phyloP scores from a whole-genome alignment of 2,113 vertebrate species.

The Edolisoma coerulescens region DNA sequence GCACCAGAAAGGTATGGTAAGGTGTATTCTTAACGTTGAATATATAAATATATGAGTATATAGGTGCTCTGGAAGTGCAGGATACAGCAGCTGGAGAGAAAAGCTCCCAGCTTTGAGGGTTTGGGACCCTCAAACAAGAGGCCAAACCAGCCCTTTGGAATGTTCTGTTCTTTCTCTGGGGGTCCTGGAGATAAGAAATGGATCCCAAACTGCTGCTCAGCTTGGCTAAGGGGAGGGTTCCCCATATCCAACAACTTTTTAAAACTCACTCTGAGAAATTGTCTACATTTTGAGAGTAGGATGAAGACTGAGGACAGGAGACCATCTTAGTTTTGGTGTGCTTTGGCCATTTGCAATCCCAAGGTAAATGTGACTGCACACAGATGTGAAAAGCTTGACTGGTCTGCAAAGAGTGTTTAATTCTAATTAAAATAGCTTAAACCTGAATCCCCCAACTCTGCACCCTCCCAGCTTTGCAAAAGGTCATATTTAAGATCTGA shows the following conservation, averaged over 20 bases:
- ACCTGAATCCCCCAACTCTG: not conserved
- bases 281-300: not conserved
- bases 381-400: not conserved
- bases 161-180: not conserved
- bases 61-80: not conserved
- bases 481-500: not conserved
- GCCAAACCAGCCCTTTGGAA: not conserved
- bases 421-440: not conserved
- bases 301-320: not conserved
- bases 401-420: not conserved
- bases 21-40: not conserved
- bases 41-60: fast-evolving
- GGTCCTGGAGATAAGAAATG: not conserved
- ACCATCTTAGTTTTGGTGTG: not conserved
- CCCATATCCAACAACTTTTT: not conserved
- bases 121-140: not conserved
- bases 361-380: not conserved
- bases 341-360: not conserved
- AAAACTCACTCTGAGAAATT: not conserved
- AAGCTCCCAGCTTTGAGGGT: not conserved
- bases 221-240: not conserved
- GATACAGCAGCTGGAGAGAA: not conserved
- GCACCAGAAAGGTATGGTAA: not conserved
- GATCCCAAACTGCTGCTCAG: not conserved
- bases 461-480: not conserved